Evolutionary conservation across 2,797 vertebrate species (phyloP).

Genomic region (Chrosomus eos): DNA sequence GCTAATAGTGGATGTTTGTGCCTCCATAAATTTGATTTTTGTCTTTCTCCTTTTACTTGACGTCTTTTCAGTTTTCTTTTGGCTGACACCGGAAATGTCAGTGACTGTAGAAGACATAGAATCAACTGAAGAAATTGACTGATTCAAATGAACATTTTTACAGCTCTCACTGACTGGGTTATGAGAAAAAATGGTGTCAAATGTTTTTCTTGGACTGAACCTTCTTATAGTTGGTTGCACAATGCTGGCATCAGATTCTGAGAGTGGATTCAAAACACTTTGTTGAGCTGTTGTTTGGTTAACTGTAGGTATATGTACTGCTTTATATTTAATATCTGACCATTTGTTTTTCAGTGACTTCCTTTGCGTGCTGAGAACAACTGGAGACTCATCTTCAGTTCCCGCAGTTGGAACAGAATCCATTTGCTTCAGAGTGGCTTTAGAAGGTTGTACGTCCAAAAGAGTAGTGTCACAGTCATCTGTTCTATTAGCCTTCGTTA

Average conservation of each 20-base stretch:
- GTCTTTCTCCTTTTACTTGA: slow-evolving; percentile 11
- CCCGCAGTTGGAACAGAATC: not conserved
- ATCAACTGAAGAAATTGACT: not conserved
- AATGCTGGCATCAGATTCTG: slow-evolving; percentile 5
- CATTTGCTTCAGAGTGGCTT: not conserved
- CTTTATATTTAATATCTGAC: not conserved
- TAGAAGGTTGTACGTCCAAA: not conserved
- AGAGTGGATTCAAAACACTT: not conserved
- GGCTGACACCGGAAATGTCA: not conserved
- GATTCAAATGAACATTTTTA: not conserved
- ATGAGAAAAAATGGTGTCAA: not conserved
- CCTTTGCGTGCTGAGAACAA: not conserved
- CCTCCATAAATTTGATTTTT: not conserved
- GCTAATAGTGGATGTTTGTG: not conserved
- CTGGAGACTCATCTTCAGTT: not conserved
- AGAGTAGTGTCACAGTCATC: not conserved
- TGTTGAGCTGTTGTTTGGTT: not conserved
- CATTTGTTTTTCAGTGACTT: not conserved
- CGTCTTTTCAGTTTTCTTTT: not conserved
- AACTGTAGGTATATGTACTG: not conserved
- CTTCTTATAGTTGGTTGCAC: not conserved
- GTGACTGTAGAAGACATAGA: not conserved
- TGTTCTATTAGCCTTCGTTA: not conserved
- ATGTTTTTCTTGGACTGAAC: slow-evolving; percentile 5
- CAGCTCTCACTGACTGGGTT: not conserved